Evolutionary conservation across 2,888 invertebrate genomes (phyloP), one percentile per base, ranked within the genome.

Genomic region (Campoplex capitator): DNA sequence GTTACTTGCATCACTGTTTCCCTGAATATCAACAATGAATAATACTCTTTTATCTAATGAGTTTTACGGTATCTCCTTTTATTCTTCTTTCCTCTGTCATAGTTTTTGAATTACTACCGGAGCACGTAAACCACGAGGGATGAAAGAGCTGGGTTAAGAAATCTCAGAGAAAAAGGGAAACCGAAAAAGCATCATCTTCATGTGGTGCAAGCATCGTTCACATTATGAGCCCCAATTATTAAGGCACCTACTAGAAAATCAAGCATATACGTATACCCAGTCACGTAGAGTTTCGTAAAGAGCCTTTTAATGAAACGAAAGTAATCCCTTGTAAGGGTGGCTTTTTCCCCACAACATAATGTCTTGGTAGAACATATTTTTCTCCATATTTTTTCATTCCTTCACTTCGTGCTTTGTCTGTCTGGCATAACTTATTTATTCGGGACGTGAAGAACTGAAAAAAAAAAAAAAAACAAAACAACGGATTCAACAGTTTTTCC

Each of bases 261-360:
- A 3, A 18, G 2, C 54, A 68, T 68, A 78, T 68, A 85, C 56
- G 6, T 82, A 68, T 77, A 73, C 38, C 54, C 65, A 28, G 32
- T 75, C 75, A 54, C 42, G 32, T 32, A 54, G 56, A 74, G 45
- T 32, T 79, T 65, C 74, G 42, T 83, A 75, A 86, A 83, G 78
- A 70, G 54, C 13, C 48, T 79, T 83, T 85, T 86, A 86, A 86
- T 86, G 75, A 79, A 86, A 86, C 78, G 28, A 79, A 79, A 67
- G 58, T 83, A 78, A 75, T 83, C 74, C 70, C 79, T 79, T 38
- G 75, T 56, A 67, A 54, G 81, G 62, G 35, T 32, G 62, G 32
- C 32, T 62, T 32, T 18, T 62, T 62, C 28, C 28, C 62, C 28
- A 16, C 62, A 11, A 32, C 32, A 11, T 45, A 45, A 45, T 45